Conservation (phyloP, 2,888 invertebrate genomes). For the Coecobrya sp. region DNA sequence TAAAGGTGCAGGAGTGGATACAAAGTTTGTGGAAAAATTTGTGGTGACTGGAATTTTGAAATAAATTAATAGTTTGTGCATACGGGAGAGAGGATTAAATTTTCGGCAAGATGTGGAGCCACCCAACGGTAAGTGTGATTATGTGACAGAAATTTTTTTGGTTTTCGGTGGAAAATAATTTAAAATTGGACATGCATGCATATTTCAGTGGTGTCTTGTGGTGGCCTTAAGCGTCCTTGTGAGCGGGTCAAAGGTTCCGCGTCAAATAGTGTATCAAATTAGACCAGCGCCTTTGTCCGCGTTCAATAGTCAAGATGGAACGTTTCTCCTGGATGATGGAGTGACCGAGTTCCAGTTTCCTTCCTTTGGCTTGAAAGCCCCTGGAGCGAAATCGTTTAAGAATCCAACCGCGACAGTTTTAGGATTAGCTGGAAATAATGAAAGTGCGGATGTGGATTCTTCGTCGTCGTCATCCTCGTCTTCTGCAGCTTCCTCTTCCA, state of each 20-base stretch:
- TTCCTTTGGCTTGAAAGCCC: slow-evolving; percentile 67
- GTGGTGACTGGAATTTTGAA: slow-evolving; percentile 6
- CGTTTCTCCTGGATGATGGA: slow-evolving; percentile 62
- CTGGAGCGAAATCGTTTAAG: neutral
- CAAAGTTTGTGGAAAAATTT: neutral
- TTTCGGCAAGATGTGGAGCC: slow-evolving; percentile 60
- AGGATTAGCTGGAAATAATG: slow-evolving; percentile 2
- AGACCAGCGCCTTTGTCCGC: slow-evolving; percentile 70
- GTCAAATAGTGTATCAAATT: slow-evolving; percentile 75
- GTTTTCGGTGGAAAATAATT: slow-evolving; percentile 2
- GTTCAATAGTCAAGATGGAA: slow-evolving; percentile 60
- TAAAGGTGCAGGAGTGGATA: neutral
- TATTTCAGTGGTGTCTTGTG: slow-evolving; percentile 77
- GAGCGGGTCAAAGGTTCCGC: slow-evolving; percentile 68
- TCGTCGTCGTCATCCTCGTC: slow-evolving; percentile 63
- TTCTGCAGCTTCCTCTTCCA: slow-evolving; percentile 63
- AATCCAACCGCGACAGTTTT: neutral
- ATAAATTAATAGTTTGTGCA: neutral
- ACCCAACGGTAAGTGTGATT: slow-evolving; percentile 64
- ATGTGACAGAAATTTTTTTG: neutral
- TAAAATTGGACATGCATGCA: too few species aligned
- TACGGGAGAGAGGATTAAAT: neutral
- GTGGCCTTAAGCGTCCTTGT: slow-evolving; percentile 67
- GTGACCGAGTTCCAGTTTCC: slow-evolving; percentile 71
- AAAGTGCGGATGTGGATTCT: slow-evolving; percentile 51